Percentiles rank a stretch among this genome's conserved stretches.
Evolutionary conservation across 2,888 invertebrate species (phyloP).

Genomic region (Melikaiella ostensackeni): DNA sequence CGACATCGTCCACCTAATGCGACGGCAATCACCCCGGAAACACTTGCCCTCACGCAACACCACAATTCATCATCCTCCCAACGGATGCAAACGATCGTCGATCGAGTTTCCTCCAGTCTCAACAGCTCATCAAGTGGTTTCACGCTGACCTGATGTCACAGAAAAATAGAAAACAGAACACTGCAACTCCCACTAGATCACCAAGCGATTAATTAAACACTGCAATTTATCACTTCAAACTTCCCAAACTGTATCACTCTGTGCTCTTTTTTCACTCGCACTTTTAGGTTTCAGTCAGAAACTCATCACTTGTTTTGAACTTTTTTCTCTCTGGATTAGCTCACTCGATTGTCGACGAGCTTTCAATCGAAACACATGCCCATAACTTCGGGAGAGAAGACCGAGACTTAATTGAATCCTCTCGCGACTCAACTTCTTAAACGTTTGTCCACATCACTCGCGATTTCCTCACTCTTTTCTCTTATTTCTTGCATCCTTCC

Average conservation of each 20-base stretch:
- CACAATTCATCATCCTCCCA: conserved; percentile 35
- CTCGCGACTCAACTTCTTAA: conserved; percentile 7
- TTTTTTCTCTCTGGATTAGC: background rate
- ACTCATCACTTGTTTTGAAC: background rate
- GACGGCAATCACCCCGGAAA: conserved; percentile 18
- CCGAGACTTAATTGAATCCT: conserved; percentile 10
- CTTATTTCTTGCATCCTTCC: background rate
- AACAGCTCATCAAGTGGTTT: conserved; percentile 17
- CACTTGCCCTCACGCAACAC: conserved; percentile 28
- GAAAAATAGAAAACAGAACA: conserved; percentile 21
- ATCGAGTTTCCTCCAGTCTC: conserved; percentile 13
- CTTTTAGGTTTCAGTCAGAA: background rate
- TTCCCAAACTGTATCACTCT: background rate
- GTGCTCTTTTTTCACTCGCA: background rate
- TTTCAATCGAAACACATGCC: conserved; percentile 21
- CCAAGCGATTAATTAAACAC: background rate
- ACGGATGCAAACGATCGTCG: conserved; percentile 26
- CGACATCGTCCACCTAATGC: conserved; percentile 5
- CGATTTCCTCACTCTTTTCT: background rate
- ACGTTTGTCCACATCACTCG: background rate
- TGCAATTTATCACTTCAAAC: background rate
- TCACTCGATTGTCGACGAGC: conserved; percentile 4
- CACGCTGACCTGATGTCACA: conserved; percentile 21
- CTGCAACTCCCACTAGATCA: background rate
- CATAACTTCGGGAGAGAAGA: background rate